Conservation (phyloP, 2,888 invertebrate species). For the Trachelus troglodyta region DNA sequence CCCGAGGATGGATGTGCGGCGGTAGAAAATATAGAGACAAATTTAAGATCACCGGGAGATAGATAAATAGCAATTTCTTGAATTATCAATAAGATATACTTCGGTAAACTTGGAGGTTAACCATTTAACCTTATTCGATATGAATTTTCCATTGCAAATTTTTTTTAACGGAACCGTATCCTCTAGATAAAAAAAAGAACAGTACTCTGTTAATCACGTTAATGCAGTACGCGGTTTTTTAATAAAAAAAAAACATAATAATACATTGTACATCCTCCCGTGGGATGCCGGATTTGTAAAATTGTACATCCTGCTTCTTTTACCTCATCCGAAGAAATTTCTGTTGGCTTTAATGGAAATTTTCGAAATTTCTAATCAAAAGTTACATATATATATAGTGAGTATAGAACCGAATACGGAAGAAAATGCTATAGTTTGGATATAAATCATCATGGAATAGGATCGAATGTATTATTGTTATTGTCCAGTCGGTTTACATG, state of each 20-base stretch:
- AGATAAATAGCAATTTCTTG: neutral
- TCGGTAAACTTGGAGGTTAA: neutral
- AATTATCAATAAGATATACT: neutral
- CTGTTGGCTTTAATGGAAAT: neutral
- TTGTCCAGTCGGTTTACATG: neutral
- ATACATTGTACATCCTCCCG: neutral
- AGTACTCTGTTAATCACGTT: neutral
- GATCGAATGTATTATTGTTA: neutral
- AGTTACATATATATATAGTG: no score
- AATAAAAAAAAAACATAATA: constrained; percentile 10
- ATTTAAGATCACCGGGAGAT: neutral
- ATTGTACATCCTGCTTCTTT: neutral
- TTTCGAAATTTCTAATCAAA: neutral
- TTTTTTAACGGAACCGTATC: neutral
- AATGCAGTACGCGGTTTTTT: neutral
- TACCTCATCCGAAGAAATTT: neutral
- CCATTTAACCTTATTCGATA: neutral
- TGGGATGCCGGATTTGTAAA: neutral
- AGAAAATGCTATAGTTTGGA: no score
- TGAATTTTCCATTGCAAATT: neutral
- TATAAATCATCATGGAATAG: neutral
- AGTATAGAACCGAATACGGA: no score
- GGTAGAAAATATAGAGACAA: neutral
- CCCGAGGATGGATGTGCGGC: neutral
- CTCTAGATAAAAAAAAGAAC: neutral